Base-by-base conservation (phyloP, 2,888 invertebrate species). In the Petrolisthes manimaculis region DNA sequence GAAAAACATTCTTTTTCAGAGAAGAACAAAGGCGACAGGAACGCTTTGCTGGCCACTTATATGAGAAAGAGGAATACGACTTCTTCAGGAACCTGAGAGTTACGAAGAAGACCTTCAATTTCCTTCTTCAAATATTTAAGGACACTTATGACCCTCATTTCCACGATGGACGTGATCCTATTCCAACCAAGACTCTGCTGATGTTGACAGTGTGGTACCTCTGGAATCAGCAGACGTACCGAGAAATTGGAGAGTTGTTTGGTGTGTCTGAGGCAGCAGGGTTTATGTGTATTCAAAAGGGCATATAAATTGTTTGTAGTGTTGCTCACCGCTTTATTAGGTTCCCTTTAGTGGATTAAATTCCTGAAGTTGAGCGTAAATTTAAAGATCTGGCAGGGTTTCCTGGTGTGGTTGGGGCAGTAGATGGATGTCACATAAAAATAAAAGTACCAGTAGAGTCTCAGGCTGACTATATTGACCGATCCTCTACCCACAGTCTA, bases 21-120 rank as follows among this genome's bases (percentile, higher is more conserved):
- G 61, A 81, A 14, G 61, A 55, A 24, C 81, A 81, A 9, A 18
- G 61, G 61, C 55, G 24, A 61, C 61, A 56, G 24, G 21, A 5
- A 51, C 24, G 61, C 0, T 81, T 81, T 56, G 61, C 24, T 5
- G 24, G 61, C n/a, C 37, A 5, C 21, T 24, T 81, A 5, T n/a
- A 81, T 12, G 67, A 81, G 18, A 80, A 81, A 56, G 14, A n/a
- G n/a, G 24, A 55, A 0, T 37, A 56, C 56, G 61, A 82, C 24
- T 82, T 82, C n/a, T 82, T 82, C 37, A 18, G 37, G 61, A 21
- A 82, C n/a, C 37, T 61, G 5, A 8, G 67, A 4, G 82, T 82
- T 9, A 82, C 82, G n/a, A 82, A 82, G 67, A 14, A 21, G 18
- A 82, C 82, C 21, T 82, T 55, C 51, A 9, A 37, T 4, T 5